These are phyloP conservation scores for Ammospiza caudacuta DNA, from an alignment of 2,113 vertebrate species.

Conservation along the genomic window DNA sequence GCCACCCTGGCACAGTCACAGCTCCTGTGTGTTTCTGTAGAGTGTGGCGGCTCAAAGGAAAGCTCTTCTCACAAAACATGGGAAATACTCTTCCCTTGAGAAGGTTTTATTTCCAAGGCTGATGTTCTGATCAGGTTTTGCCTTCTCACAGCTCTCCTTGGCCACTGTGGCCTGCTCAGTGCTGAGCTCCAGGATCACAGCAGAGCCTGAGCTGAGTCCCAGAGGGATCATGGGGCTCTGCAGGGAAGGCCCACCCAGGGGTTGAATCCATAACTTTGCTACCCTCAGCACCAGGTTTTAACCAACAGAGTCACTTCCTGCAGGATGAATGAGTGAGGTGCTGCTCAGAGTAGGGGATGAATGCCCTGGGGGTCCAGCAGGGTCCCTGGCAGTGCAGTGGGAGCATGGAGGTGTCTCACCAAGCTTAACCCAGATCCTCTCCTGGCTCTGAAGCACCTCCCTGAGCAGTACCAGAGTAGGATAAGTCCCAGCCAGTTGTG, in stretches of 20 bases:
- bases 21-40: no score
- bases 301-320: rapidly evolving
- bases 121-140: background rate
- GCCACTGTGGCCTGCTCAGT: background rate
- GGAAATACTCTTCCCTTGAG: background rate
- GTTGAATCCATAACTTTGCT: background rate
- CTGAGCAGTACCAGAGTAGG: background rate
- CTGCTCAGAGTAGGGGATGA: rapidly evolving
- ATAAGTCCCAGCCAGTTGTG: background rate
- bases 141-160: background rate
- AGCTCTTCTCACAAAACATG: background rate
- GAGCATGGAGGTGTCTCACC: background rate
- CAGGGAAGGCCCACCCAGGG: background rate
- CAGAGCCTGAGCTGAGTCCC: background rate
- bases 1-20: no score
- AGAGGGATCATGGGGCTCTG: no score
- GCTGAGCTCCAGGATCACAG: background rate
- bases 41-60: background rate
- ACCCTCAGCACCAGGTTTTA: background rate
- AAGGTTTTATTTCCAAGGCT: background rate
- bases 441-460: background rate
- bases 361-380: background rate
- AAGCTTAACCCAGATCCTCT: background rate
- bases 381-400: background rate
- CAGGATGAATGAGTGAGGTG: background rate